These are phyloP conservation scores for Montipora foliosa DNA, from an alignment of 64 coral and sea anemone species.

Conservation along the genomic window DNA sequence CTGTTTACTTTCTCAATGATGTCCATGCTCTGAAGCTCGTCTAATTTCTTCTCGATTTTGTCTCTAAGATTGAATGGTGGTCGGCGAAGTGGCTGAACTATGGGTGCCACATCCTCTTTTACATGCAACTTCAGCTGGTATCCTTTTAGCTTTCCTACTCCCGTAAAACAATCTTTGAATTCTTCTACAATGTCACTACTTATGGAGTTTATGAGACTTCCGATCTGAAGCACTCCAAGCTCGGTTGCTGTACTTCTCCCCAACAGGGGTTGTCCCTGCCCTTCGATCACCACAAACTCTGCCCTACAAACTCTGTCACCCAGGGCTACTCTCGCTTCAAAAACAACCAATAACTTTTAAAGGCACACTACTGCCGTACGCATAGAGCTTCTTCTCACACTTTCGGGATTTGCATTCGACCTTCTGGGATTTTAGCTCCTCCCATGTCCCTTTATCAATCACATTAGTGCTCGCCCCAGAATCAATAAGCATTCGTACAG, in stretches of 20 bases:
- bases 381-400: neutral
- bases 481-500: neutral
- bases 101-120: neutral
- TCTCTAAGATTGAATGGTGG: neutral
- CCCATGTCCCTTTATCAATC: neutral
- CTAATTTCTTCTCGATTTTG: constrained; percentile 10
- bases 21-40: constrained; percentile 6
- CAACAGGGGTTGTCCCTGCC: constrained; percentile 11
- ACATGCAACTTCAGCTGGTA: constrained; percentile 47
- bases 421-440: neutral
- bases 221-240: constrained; percentile 6
- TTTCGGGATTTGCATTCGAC: neutral
- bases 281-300: constrained; percentile 15
- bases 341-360: constrained; percentile 29
- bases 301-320: neutral
- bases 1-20: constrained; percentile 33
- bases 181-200: neutral
- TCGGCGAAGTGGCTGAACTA: constrained; percentile 17
- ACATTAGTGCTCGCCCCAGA: neutral
- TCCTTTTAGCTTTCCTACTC: constrained; percentile 31
- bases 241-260: neutral
- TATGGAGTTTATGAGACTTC: neutral
- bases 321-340: neutral
- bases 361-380: neutral
- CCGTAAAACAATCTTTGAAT: constrained; percentile 7